Conservation (phyloP, 2,113 vertebrate species). For the Daubentonia madagascariensis region DNA sequence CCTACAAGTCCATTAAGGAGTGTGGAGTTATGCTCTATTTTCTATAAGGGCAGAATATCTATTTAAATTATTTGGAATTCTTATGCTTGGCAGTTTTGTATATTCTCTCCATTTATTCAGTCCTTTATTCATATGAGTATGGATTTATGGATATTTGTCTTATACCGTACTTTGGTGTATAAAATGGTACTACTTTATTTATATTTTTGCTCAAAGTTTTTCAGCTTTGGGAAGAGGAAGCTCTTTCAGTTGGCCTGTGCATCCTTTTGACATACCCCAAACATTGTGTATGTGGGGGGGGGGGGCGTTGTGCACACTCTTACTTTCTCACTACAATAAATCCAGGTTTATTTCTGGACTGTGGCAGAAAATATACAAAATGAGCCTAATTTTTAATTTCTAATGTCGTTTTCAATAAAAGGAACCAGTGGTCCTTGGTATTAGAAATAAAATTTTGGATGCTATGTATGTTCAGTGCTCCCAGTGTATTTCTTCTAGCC, state of each 20-base stretch:
- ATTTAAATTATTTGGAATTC: not conserved
- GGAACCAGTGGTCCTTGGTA: not conserved
- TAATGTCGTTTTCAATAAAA: too few species aligned
- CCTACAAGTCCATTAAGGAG: too few species aligned
- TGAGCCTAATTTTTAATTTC: too few species aligned
- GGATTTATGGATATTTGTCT: too few species aligned
- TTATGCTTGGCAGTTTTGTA: not conserved
- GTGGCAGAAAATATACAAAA: too few species aligned
- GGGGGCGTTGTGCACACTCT: not conserved
- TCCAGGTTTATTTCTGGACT: too few species aligned
- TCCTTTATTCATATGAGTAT: too few species aligned
- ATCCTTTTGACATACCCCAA: not conserved
- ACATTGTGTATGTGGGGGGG: not conserved
- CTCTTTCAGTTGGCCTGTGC: not conserved
- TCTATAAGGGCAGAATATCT: too few species aligned
- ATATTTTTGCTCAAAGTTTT: too few species aligned
- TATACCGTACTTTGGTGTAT: too few species aligned
- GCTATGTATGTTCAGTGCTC: not conserved
- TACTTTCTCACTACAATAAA: not conserved
- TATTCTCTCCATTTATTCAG: not conserved
- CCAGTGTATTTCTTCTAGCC: not conserved
- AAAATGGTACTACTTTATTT: too few species aligned
- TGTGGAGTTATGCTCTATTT: too few species aligned
- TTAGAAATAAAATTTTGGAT: not conserved
- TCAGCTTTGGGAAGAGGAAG: not conserved